Percentiles rank a stretch among this genome's conserved stretches.
These are phyloP conservation scores for Mormyrus iriodes DNA, from an alignment of 2,113 vertebrate species.

Conservation along the genomic window DNA sequence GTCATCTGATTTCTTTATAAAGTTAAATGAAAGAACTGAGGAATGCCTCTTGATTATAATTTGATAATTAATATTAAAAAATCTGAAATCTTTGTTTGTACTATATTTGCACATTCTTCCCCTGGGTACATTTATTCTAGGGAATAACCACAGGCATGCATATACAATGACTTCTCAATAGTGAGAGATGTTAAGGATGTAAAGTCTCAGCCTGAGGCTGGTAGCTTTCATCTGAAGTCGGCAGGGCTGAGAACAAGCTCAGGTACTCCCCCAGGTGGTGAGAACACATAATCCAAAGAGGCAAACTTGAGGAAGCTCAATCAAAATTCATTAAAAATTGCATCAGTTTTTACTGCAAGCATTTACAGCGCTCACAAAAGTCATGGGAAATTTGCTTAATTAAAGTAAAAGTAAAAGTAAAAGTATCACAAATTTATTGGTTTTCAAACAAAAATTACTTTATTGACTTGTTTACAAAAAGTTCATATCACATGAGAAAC, in stretches of 20 bases:
- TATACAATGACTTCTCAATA: background rate
- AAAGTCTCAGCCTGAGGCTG: constrained; percentile 9
- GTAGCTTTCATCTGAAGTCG: constrained; percentile 89
- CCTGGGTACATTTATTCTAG: background rate
- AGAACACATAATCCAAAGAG: constrained; percentile 81
- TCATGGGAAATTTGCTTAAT: background rate
- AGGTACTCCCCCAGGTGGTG: constrained; percentile 83
- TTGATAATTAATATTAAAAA: background rate
- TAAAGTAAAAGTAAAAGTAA: background rate
- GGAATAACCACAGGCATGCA: background rate
- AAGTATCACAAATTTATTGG: background rate
- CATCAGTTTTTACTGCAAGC: background rate
- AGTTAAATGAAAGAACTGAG: background rate
- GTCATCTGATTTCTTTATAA: background rate
- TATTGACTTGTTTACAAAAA: background rate
- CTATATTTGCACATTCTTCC: background rate
- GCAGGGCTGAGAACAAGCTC: constrained; percentile 91
- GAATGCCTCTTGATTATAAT: background rate
- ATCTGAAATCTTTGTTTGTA: background rate
- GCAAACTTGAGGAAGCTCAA: constrained; percentile 19
- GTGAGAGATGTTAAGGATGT: background rate
- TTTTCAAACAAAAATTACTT: background rate
- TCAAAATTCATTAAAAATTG: background rate
- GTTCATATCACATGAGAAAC: background rate
- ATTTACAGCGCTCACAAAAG: background rate